Evolutionary conservation across 2,113 vertebrate genomes (phyloP).

Genomic region (Datnioides undecimradiatus): DNA sequence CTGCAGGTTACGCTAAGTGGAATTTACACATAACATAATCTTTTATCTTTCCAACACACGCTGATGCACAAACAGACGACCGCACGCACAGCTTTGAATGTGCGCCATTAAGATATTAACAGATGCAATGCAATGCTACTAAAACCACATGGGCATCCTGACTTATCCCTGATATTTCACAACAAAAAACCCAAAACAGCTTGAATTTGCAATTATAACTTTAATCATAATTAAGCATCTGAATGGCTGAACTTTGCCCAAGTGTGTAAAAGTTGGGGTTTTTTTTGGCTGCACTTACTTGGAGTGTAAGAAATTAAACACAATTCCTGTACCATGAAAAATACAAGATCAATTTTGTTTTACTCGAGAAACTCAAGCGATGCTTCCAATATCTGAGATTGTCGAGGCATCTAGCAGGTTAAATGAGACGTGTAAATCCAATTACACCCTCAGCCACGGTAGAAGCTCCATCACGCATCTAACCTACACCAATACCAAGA

Average conservation of each 20-base stretch:
- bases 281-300: constrained; percentile 36
- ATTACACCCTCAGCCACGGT: constrained; percentile 50
- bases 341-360: constrained; percentile 40
- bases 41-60: constrained; percentile 6
- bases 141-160: constrained; percentile 1
- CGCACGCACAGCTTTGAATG: constrained; percentile 1
- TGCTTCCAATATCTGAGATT: constrained; percentile 43
- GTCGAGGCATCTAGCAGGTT: constrained; percentile 53
- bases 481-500: constrained; percentile 47
- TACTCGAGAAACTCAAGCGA: constrained; percentile 23
- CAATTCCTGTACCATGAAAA: constrained; percentile 18
- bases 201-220: constrained; percentile 22
- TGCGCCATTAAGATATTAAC: background rate
- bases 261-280: constrained; percentile 8
- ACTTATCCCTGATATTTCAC: background rate
- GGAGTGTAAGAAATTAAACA: constrained; percentile 34
- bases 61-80: background rate
- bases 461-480: constrained; percentile 47
- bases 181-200: background rate
- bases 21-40: constrained; percentile 38
- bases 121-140: background rate
- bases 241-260: constrained; percentile 11
- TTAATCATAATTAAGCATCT: constrained; percentile 41
- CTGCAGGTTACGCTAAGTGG: constrained; percentile 30
- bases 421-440: constrained; percentile 73